Base-by-base conservation (phyloP, 2,113 vertebrate species). In the Dromaius novaehollandiae region DNA sequence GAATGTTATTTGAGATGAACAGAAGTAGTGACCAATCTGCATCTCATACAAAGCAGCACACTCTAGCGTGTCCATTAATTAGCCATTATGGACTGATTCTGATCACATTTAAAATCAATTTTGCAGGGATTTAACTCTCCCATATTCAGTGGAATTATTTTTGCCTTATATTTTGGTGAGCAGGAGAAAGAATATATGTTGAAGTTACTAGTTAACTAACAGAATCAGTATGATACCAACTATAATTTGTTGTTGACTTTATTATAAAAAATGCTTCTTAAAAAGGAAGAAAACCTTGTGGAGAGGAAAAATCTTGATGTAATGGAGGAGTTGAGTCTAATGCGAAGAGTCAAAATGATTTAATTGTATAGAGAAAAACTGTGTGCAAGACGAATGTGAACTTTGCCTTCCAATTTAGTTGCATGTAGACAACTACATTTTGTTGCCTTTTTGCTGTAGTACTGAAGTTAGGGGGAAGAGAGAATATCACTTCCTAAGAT, bases 1-100 rank as follows among this genome's bases (percentile, higher is more conserved):
- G 86, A 56, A 30, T 5, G 7, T 75, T 32, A 25, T 38, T 93
- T 94, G 69, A 42, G 5, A 4, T 36, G n/a, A 93, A 32, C 13
- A 80, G 50, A 63, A 93, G 19, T 40, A 60, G 36, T 60, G 55
- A 79, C 46, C 36, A n/a, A 85, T 60, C 56, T 92, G 48, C 86
- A 92, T 97, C 90, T 96, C 75, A 55, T 74, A 92, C 83, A 89
- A 81, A 95, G 89, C 77, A 96, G 91, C 96, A 96, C 83, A 82
- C 78, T 97, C 92, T 96, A 91, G 84, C 92, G 81, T 92, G 78
- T 91, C 24, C 89, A 32, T 94, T 94, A 86, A 95, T 94, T 87
- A 88, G 46, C 38, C 87, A 55, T 87, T 82, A 36, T 46, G 26
- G 51, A 34, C 24, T 78, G 30, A 69, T 73, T 90, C 38, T 68